These are phyloP conservation scores for Lepilemur ruficaudatus DNA, from an alignment of 2,797 vertebrate species.

Conservation along the genomic window DNA sequence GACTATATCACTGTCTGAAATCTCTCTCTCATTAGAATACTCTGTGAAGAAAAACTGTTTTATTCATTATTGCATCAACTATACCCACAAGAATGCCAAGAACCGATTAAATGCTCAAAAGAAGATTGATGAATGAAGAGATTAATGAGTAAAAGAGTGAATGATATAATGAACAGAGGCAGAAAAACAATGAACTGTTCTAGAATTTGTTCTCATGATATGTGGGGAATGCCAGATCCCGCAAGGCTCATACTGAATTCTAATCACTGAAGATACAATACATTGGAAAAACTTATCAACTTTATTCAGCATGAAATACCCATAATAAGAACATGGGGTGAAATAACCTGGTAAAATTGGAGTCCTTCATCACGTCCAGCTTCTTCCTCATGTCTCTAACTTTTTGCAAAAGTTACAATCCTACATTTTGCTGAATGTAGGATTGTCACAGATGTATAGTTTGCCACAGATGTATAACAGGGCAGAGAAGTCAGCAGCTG, in stretches of 20 bases:
- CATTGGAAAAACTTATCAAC: not conserved
- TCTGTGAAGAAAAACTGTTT: not conserved
- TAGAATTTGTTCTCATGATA: not conserved
- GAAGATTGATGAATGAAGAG: not conserved
- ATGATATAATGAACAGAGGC: not conserved
- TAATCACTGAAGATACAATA: not conserved
- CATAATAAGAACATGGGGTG: not conserved
- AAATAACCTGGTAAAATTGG: not conserved
- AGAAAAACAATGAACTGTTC: not conserved
- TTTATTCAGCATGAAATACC: not conserved
- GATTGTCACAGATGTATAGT: no score
- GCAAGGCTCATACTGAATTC: not conserved
- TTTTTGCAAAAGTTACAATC: constrained; percentile 6
- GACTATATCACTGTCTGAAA: not conserved
- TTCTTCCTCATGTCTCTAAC: not conserved
- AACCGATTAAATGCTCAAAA: not conserved
- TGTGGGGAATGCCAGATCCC: not conserved
- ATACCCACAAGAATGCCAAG: not conserved
- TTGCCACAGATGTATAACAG: not conserved
- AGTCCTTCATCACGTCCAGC: not conserved
- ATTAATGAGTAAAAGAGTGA: not conserved
- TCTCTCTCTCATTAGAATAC: not conserved
- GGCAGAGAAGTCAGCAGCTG: constrained; percentile 26
- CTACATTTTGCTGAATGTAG: constrained; percentile 7
- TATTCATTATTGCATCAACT: not conserved